phyloP scores from a whole-genome alignment of 2,888 invertebrate species.

The Parasteatoda lunata region DNA sequence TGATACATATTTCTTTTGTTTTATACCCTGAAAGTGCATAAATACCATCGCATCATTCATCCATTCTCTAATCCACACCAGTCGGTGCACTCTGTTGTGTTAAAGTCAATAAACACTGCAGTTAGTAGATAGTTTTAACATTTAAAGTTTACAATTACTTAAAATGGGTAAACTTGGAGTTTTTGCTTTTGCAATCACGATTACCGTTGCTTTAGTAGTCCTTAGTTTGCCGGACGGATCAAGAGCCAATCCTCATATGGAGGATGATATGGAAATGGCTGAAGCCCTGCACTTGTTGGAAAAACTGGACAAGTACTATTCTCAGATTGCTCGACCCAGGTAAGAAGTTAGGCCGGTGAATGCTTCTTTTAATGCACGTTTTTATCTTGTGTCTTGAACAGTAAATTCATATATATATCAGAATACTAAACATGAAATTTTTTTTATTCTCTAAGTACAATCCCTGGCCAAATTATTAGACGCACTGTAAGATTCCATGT shows the following conservation, averaged over 20 bases:
- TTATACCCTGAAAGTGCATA: slow-evolving; percentile 33
- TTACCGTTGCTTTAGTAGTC: slow-evolving; percentile 34
- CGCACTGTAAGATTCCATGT: too few relatives aligned
- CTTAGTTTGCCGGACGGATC: slow-evolving; percentile 20
- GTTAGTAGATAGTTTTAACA: too few relatives aligned
- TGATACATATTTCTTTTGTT: slow-evolving; percentile 38
- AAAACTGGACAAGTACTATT: slow-evolving; percentile 81
- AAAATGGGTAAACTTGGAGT: slow-evolving; percentile 41
- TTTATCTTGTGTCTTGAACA: too few relatives aligned
- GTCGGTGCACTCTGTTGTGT: background rate
- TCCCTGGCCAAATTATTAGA: too few relatives aligned
- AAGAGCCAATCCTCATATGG: slow-evolving; percentile 53
- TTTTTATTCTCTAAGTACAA: too few relatives aligned
- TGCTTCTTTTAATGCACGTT: too few relatives aligned
- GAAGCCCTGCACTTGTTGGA: slow-evolving; percentile 82
- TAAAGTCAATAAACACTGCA: too few relatives aligned
- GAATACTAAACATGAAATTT: too few relatives aligned
- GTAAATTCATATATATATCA: too few relatives aligned
- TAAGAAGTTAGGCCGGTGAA: slow-evolving; percentile 72
- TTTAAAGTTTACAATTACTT: background rate
- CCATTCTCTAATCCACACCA: slow-evolving; percentile 20
- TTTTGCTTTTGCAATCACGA: slow-evolving; percentile 27
- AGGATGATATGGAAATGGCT: slow-evolving; percentile 78
- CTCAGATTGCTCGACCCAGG: slow-evolving; percentile 82
- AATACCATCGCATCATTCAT: slow-evolving; percentile 35